phyloP scores from a whole-genome alignment of 2,888 invertebrate species.

The Phyto melanocephala region DNA sequence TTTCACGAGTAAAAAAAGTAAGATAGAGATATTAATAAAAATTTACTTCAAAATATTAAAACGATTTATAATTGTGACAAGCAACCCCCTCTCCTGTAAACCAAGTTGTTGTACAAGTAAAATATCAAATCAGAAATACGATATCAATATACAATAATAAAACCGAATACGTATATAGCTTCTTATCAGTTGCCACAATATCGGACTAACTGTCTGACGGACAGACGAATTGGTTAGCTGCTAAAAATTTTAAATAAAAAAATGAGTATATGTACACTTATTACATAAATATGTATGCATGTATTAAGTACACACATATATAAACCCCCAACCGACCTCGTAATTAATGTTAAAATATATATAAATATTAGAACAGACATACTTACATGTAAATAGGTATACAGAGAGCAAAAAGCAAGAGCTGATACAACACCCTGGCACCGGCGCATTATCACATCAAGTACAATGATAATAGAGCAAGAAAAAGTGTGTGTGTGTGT shows the following conservation, averaged over 20 bases:
- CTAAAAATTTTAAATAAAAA: neutral
- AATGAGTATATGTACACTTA: neutral
- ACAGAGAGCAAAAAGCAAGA: slow-evolving; percentile 20
- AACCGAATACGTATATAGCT: too few species aligned
- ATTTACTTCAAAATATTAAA: too few species aligned
- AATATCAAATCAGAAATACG: neutral
- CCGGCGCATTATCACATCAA: slow-evolving; percentile 64
- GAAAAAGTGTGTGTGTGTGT: slow-evolving; percentile 19
- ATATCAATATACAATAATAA: neutral
- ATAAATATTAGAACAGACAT: too few species aligned
- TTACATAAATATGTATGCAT: neutral
- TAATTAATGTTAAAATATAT: neutral
- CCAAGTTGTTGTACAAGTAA: slow-evolving; percentile 8
- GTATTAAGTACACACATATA: neutral
- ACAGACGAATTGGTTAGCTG: neutral
- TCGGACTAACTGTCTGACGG: neutral
- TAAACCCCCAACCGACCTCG: neutral
- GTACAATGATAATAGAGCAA: slow-evolving; percentile 34
- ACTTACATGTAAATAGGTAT: neutral
- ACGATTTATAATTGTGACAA: too few species aligned
- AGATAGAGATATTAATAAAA: too few species aligned
- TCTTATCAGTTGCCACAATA: slow-evolving; percentile 39
- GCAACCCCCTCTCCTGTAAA: slow-evolving; percentile 64
- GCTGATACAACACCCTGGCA: slow-evolving; percentile 65
- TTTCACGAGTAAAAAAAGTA: too few species aligned